Conservation (phyloP, 1,140 invertebrate species). For the Myzus persicae region DNA sequence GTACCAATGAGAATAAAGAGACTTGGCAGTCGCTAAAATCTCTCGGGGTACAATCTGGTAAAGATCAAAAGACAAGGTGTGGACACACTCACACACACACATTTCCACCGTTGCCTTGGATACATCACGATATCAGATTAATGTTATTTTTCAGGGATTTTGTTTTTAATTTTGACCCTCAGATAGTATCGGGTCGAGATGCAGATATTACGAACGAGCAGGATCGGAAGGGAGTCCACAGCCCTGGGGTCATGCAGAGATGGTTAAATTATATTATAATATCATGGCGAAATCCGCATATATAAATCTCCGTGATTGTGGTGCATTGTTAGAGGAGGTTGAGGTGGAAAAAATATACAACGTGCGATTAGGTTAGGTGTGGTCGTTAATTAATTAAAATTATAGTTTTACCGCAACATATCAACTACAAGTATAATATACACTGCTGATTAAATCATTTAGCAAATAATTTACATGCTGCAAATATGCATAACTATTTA, state of each 20-base stretch:
- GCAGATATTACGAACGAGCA: not conserved
- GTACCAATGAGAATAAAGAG: not conserved
- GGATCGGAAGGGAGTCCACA: not conserved
- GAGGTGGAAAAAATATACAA: not conserved
- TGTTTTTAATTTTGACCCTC: constrained; percentile 7
- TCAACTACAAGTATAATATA: not conserved
- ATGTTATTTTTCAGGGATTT: constrained; percentile 21
- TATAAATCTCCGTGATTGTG: not conserved
- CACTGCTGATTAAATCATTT: not conserved
- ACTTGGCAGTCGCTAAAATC: not conserved
- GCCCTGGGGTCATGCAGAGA: not conserved
- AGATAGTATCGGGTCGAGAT: not conserved
- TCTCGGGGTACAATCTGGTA: not conserved
- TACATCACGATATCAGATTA: not conserved
- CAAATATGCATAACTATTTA: not conserved
- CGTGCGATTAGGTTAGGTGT: not conserved
- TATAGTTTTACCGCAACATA: not conserved
- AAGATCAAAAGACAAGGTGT: constrained; percentile 15
- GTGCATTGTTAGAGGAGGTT: not conserved
- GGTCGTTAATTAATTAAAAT: not conserved
- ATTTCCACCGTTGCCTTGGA: not conserved
- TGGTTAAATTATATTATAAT: not conserved
- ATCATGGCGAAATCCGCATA: not conserved
- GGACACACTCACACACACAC: not conserved
- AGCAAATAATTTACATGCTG: not conserved